Percentiles rank a stretch among this genome's conserved stretches.
Evolutionary conservation across 2,888 invertebrate species (phyloP).

Genomic region (Euplagia quadripunctaria): DNA sequence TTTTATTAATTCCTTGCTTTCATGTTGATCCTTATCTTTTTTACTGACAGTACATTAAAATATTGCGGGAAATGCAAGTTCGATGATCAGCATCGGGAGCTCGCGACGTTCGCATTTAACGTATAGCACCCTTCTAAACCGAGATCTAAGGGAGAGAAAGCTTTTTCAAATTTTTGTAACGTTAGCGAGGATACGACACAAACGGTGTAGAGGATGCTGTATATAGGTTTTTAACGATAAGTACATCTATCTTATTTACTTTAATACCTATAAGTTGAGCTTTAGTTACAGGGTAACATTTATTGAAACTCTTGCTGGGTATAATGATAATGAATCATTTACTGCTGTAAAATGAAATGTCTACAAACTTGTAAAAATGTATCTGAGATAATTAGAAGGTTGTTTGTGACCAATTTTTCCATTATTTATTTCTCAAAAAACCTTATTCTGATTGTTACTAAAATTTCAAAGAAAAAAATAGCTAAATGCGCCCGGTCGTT

Average conservation of each 20-base stretch:
- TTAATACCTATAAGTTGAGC: too few relatives aligned
- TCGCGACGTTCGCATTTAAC: conserved; percentile 68
- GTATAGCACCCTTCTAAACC: conserved; percentile 53
- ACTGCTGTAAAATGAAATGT: too few relatives aligned
- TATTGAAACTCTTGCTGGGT: too few relatives aligned
- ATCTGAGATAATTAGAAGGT: too few relatives aligned
- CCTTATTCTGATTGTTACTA: not conserved
- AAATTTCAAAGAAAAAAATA: not conserved
- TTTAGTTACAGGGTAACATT: too few relatives aligned
- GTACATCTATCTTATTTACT: too few relatives aligned
- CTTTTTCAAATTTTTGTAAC: conserved; percentile 67
- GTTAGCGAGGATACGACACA: not conserved
- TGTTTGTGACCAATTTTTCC: too few relatives aligned
- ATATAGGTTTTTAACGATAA: not conserved
- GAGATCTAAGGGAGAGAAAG: conserved; percentile 62
- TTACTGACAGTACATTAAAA: conserved; percentile 65
- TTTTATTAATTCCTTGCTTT: not conserved
- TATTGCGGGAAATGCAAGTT: conserved; percentile 79
- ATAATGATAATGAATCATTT: too few relatives aligned
- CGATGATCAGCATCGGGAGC: conserved; percentile 65
- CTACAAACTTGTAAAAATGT: too few relatives aligned
- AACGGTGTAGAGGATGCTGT: not conserved
- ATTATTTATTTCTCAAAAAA: not conserved
- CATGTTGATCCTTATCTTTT: conserved; percentile 24
- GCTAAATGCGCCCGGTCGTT: not conserved